phyloP scores from a whole-genome alignment of 2,888 invertebrate species.

The Drosophila sordidula region DNA sequence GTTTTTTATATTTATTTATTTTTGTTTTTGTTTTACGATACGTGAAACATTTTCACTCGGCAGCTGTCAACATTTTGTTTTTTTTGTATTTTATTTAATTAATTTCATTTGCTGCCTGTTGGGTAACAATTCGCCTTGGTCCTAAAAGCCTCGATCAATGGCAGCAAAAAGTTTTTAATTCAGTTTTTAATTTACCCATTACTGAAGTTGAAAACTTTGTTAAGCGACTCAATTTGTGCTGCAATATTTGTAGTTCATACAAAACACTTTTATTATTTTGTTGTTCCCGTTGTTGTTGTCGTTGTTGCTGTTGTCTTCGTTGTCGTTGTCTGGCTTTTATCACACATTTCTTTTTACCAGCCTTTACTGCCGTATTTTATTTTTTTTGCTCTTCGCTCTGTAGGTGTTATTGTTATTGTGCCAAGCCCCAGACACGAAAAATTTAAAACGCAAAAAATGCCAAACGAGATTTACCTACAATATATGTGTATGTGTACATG shows the following conservation, averaged over 20 bases:
- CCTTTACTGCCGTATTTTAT: constrained; percentile 18
- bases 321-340: constrained; percentile 33
- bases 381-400: constrained; percentile 27
- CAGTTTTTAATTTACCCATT: constrained; percentile 30
- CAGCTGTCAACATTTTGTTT: constrained; percentile 15
- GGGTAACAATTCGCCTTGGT: constrained; percentile 24
- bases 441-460: constrained; percentile 54
- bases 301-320: background rate
- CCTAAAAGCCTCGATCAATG: constrained; percentile 4
- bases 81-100: constrained; percentile 18
- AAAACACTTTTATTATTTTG: constrained; percentile 13
- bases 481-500: background rate
- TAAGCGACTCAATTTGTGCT: constrained; percentile 33
- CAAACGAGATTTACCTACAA: constrained; percentile 70
- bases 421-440: constrained; percentile 62
- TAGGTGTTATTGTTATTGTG: constrained; percentile 50
- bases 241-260: constrained; percentile 26
- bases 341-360: constrained; percentile 38
- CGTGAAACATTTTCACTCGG: background rate
- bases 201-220: constrained; percentile 30
- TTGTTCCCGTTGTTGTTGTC: constrained; percentile 4
- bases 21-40: background rate
- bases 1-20: too few relatives aligned
- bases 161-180: constrained; percentile 15
- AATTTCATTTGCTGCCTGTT: constrained; percentile 9